Conservation (phyloP, 1,140 invertebrate species). For the Penaeus indicus region DNA sequence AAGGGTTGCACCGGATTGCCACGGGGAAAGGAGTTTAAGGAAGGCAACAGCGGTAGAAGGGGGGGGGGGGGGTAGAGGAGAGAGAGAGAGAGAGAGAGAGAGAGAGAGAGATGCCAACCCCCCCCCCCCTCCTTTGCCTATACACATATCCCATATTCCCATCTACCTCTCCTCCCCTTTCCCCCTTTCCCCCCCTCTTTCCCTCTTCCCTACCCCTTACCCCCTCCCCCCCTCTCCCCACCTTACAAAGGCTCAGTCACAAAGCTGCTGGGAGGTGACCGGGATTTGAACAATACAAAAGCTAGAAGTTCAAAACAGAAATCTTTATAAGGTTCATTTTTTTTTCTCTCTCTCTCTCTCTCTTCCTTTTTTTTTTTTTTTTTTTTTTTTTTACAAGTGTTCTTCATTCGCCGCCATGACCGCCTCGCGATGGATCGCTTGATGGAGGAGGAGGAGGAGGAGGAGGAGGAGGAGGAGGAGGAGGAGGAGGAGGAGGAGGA, state of each 20-base stretch:
- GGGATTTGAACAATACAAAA: constrained; percentile 40
- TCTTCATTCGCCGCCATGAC: too few relatives aligned
- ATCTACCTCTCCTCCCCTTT: too few relatives aligned
- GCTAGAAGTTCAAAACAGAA: constrained; percentile 59
- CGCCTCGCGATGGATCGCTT: too few relatives aligned
- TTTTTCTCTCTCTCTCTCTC: not conserved
- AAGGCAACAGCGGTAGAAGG: too few relatives aligned
- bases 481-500: constrained; percentile 6
- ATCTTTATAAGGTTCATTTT: constrained; percentile 53
- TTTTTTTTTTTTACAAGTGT: too few relatives aligned
- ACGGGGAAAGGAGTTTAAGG: too few relatives aligned
- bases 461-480: too few relatives aligned
- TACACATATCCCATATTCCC: not conserved
- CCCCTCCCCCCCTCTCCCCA: not conserved
- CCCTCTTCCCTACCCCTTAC: not conserved
- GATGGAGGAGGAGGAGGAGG: not conserved
- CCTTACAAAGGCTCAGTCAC: constrained; percentile 58
- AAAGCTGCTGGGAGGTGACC: constrained; percentile 29
- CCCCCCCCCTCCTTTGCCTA: not conserved
- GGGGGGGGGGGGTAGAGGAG: too few relatives aligned
- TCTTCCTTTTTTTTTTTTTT: not conserved
- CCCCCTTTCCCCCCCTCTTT: not conserved
- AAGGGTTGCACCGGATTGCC: too few relatives aligned
- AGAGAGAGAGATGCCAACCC: too few relatives aligned
- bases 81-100: too few relatives aligned